These are phyloP conservation scores for Flabesymbios commensalis DNA, from an alignment of 2,888 invertebrate species.

Conservation along the genomic window DNA sequence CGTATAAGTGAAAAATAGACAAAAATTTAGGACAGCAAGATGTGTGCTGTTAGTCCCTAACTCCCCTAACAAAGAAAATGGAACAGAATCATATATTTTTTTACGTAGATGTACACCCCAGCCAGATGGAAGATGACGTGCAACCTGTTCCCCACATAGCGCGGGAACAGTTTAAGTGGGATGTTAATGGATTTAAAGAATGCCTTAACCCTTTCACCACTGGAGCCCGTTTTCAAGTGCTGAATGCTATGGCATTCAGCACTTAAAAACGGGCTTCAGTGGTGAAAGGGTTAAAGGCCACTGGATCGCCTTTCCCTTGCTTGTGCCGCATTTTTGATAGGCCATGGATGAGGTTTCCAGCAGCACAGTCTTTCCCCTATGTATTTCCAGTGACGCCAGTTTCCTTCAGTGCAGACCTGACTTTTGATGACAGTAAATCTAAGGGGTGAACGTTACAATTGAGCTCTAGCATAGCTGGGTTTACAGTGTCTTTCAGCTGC, in stretches of 20 bases:
- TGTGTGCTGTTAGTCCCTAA: too few species aligned
- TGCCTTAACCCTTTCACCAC: too few species aligned
- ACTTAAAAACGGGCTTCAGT: too few species aligned
- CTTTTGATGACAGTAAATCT: neutral
- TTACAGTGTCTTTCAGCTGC: too few species aligned
- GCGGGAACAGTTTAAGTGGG: neutral
- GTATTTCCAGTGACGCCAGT: neutral
- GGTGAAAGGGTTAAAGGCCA: slow-evolving; percentile 2
- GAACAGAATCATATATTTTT: too few species aligned
- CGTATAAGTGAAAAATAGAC: too few species aligned
- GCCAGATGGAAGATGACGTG: slow-evolving; percentile 9
- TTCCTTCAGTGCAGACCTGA: slow-evolving; percentile 1
- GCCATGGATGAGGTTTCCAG: slow-evolving; percentile 1
- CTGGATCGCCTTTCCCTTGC: slow-evolving; percentile 11
- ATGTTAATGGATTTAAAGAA: neutral
- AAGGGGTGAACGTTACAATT: slow-evolving; percentile 11
- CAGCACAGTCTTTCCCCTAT: slow-evolving; percentile 4
- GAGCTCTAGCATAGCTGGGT: neutral
- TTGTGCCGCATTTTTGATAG: slow-evolving; percentile 6
- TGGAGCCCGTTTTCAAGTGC: too few species aligned
- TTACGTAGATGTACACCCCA: slow-evolving; percentile 4
- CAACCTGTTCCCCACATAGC: slow-evolving; percentile 6
- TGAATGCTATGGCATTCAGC: too few species aligned
- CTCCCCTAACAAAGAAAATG: too few species aligned
- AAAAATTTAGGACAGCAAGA: too few species aligned